A percentile compares a stretch with the other conserved stretches of the same genome.
These are phyloP conservation scores for Stegastes partitus DNA, from an alignment of 2,113 vertebrate species.

Conservation along the genomic window DNA sequence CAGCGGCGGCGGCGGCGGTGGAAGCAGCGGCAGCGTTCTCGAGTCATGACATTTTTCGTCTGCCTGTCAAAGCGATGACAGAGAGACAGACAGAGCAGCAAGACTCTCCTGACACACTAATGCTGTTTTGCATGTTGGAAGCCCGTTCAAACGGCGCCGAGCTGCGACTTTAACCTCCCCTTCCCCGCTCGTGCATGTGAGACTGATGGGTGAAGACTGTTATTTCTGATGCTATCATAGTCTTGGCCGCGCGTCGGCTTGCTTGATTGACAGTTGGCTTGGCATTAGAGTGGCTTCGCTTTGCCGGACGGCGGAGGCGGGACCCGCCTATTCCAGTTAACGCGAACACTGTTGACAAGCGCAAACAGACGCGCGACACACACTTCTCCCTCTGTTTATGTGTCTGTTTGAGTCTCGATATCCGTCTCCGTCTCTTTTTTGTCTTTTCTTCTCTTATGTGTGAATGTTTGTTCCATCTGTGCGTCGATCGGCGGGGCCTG, in stretches of 20 bases:
- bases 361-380: slow-evolving; percentile 60
- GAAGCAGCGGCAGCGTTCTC: slow-evolving; percentile 38
- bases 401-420: slow-evolving; percentile 58
- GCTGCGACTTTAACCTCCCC: slow-evolving; percentile 74
- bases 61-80: slow-evolving; percentile 79
- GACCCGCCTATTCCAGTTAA: slow-evolving; percentile 65
- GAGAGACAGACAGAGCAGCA: slow-evolving; percentile 71
- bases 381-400: slow-evolving; percentile 64
- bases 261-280: slow-evolving; percentile 77
- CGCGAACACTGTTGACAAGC: slow-evolving; percentile 52
- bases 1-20: too few relatives aligned
- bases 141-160: slow-evolving; percentile 68
- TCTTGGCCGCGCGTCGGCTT: slow-evolving; percentile 59
- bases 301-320: slow-evolving; percentile 68
- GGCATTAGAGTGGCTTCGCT: slow-evolving; percentile 59
- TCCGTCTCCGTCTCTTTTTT: slow-evolving; percentile 46
- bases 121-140: slow-evolving; percentile 78
- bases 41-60: slow-evolving; percentile 80
- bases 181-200: slow-evolving; percentile 8
- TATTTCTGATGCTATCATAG: slow-evolving; percentile 79
- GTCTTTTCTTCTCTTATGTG: slow-evolving; percentile 56
- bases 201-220: slow-evolving; percentile 77
- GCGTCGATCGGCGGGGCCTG: slow-evolving; percentile 43
- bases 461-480: slow-evolving; percentile 75
- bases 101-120: slow-evolving; percentile 75